Base-by-base conservation (phyloP, 2,113 vertebrate genomes). In the Otocyon megalotis region DNA sequence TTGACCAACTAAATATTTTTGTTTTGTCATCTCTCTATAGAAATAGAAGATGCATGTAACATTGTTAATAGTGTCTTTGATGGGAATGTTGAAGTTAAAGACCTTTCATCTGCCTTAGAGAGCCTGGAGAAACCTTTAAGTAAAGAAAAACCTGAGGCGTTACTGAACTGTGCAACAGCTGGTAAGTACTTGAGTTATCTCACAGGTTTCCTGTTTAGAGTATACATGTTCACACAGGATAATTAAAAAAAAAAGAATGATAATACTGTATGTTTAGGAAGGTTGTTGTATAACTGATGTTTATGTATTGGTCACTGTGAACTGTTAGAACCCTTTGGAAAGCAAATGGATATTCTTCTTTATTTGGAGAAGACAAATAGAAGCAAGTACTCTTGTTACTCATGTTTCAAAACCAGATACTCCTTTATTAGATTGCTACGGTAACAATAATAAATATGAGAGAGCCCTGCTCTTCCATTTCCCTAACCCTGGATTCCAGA, bases 71-170 rank as follows among this genome's bases (percentile, higher is more conserved):
- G 28, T 80, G 1, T 93, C 63, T 43, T 50, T 67, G 93, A 96
- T 91, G 94, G 60, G 43, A 95, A 97, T 88, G 15, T 79, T 93
- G 76, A 90, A 26, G 28, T 91, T 62, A 84, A 72, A 93, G 93
- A 95, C 13, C 76, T 96, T 83, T 86, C 84, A 84, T 88, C 82
- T 80, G 35, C 26, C 6, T 43, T 95, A n/a, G 71, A 95, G 69
- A 90, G 3, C 16, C 7, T 69, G 24, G 24, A 63, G 48, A 92
- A 79, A 71, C 24, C 15, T 77, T 90, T 83, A 82, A 86, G 48
- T 69, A 56, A 87, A 96, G 76, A 72, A 2, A 69, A 95, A 28
- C 8, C 26, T 20, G 74, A 35, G 30, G 80, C 26, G 3, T 62
- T 50, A 81, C 37, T 9, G 11, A 63, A 50, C 62, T 60, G 37